Conservation (phyloP, 2,797 vertebrate genomes). For the Malurus leucopterus region DNA sequence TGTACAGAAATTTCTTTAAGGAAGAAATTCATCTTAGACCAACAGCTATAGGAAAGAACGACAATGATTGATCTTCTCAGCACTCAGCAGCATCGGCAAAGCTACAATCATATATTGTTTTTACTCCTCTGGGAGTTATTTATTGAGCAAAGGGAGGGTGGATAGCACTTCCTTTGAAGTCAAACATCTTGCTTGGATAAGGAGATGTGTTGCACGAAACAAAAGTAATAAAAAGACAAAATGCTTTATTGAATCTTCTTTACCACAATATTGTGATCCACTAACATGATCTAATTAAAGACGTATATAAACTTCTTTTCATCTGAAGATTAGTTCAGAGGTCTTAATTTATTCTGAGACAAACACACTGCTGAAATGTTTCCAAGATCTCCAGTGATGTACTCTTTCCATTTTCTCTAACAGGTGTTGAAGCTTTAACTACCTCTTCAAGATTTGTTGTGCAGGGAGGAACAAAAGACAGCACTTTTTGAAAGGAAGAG, state of each 20-base stretch:
- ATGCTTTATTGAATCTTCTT: slow-evolving; percentile 79
- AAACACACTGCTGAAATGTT: slow-evolving; percentile 50
- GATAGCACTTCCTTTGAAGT: slow-evolving; percentile 77
- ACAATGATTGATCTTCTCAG: slow-evolving; percentile 67
- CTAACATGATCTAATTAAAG: slow-evolving; percentile 77
- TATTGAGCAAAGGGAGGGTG: slow-evolving; percentile 68
- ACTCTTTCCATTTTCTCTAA: slow-evolving; percentile 58
- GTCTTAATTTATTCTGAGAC: slow-evolving; percentile 64
- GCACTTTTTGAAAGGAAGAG: not conserved
- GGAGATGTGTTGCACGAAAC: slow-evolving; percentile 71
- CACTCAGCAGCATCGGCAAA: slow-evolving; percentile 46
- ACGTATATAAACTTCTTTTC: slow-evolving; percentile 67
- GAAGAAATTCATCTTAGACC: slow-evolving; percentile 44
- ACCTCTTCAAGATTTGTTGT: slow-evolving; percentile 18
- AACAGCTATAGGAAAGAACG: slow-evolving; percentile 13
- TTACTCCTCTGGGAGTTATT: slow-evolving; percentile 70
- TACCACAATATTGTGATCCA: slow-evolving; percentile 73
- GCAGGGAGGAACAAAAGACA: not conserved
- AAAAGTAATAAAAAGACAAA: slow-evolving; percentile 78
- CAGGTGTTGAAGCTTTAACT: slow-evolving; percentile 52
- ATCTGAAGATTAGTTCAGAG: slow-evolving; percentile 71
- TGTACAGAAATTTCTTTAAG: slow-evolving; percentile 38
- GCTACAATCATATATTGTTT: slow-evolving; percentile 63
- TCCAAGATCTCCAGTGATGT: slow-evolving; percentile 56
- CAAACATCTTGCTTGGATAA: slow-evolving; percentile 74